phyloP scores from a whole-genome alignment of 2,797 vertebrate genomes.

The Triplophysa bombifrons region DNA sequence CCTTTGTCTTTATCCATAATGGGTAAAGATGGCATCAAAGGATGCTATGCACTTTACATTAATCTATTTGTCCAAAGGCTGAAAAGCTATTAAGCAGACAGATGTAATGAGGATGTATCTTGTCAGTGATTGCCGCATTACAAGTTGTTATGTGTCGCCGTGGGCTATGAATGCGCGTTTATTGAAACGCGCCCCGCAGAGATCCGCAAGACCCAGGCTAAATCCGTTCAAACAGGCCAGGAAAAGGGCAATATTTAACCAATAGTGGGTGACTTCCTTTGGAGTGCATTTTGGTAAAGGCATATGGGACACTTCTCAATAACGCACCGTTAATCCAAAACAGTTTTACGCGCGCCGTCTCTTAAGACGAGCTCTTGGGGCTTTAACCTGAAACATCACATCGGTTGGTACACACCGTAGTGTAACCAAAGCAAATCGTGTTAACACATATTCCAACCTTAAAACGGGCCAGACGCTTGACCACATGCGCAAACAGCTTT shows the following conservation, averaged over 20 bases:
- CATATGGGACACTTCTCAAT: neutral
- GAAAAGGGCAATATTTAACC: conserved; percentile 23
- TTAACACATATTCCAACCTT: neutral
- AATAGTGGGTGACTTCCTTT: neutral
- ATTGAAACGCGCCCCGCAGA: conserved; percentile 37
- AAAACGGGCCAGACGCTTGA: neutral
- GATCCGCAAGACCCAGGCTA: conserved; percentile 3
- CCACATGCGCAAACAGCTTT: neutral
- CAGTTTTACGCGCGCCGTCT: conserved; percentile 1
- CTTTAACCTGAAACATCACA: conserved; percentile 1
- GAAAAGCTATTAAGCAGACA: conserved; percentile 61
- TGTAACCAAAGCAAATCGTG: neutral
- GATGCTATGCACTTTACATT: conserved; percentile 42
- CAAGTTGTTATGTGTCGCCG: conserved; percentile 73
- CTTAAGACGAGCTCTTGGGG: conserved; percentile 7
- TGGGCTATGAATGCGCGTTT: conserved; percentile 57
- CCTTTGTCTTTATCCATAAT: neutral
- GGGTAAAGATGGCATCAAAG: neutral
- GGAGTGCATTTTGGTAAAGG: neutral
- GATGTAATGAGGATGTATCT: conserved; percentile 68
- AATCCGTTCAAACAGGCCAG: conserved; percentile 4
- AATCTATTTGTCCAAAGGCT: conserved; percentile 56
- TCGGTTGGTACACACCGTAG: neutral
- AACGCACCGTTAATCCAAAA: neutral
- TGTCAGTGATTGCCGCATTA: conserved; percentile 76